phyloP scores from a whole-genome alignment of 2,888 invertebrate species.

The Ernsta delagoae region DNA sequence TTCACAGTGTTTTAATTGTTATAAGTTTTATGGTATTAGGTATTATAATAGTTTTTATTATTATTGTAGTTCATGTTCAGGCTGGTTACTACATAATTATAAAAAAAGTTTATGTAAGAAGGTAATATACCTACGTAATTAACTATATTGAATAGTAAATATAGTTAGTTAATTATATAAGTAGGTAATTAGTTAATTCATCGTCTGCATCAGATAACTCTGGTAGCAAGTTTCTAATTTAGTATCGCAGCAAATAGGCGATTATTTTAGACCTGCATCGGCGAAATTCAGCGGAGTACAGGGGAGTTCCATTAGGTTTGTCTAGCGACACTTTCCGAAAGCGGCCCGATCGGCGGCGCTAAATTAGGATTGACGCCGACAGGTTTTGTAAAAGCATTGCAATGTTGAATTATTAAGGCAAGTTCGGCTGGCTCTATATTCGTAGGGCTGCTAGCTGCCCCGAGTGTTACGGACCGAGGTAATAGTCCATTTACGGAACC shows the following conservation, averaged over 20 bases:
- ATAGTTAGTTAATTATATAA: too few relatives aligned
- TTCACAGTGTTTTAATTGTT: neutral
- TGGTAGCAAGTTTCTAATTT: constrained; percentile 18
- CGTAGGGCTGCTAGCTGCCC: constrained; percentile 65
- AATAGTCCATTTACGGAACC: constrained; percentile 71
- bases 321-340: constrained; percentile 80
- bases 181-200: too few relatives aligned
- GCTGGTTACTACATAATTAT: too few relatives aligned
- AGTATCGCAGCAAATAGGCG: constrained; percentile 18
- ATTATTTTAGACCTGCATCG: constrained; percentile 34
- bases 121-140: too few relatives aligned
- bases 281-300: constrained; percentile 53
- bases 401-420: constrained; percentile 84
- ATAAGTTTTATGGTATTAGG: neutral
- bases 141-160: too few relatives aligned
- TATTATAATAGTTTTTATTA: too few relatives aligned
- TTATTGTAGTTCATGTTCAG: neutral
- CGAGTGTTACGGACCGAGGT: constrained; percentile 54
- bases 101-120: too few relatives aligned
- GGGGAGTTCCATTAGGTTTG: constrained; percentile 79
- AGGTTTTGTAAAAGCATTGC: constrained; percentile 85
- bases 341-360: constrained; percentile 76
- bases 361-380: constrained; percentile 84
- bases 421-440: constrained; percentile 77
- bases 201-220: neutral